Evolutionary conservation across 2,797 vertebrate genomes (phyloP), one percentile per base, ranked within the genome.

Genomic region (Ciconia nigra): DNA sequence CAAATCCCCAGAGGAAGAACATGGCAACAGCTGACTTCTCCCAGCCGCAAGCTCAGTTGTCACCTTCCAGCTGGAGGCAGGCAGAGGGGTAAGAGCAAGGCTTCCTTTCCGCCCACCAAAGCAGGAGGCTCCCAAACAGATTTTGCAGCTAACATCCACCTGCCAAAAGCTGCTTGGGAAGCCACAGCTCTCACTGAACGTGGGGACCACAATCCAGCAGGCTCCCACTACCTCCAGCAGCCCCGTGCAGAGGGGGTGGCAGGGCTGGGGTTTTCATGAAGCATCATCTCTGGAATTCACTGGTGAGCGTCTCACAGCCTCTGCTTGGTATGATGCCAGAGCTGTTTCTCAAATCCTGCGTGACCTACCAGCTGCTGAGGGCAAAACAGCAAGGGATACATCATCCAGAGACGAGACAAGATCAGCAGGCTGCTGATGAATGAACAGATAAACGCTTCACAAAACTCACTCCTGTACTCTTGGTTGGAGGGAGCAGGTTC

Each of bases 341-440:
- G 42, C 58, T 15, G 9, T 21, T 87, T 67, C 82, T 87, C 82
- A 91, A 96, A 91, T 78, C 69, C 62, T 90, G 46, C 0, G 0
- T 78, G 94, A 91, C 76, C 82, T 37, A 93, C 80, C 95, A 95
- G 94, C 91, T 95, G 94, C 62, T 47, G 73, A 92, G 73, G 59
- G 83, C 83, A 92, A 80, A 90, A 3, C 88, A 93, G 88, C 47
- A 51, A 8, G 51, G 58, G 77, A 51, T 54, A 39, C 66, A 90
- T 69, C 65, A 81, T 9, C 49, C 69, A 29, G 57, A 44, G 51
- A 90, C 39, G 57, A 88, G 85, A 90, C 47, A 67, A 26, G 26
- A 91, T 29, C 55, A 42, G 63, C 2, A 1, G 51, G 47, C 54
- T 70, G 19, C 26, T 69, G 61, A 4, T 66, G 69, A 95, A 91